Base-by-base conservation (phyloP, 2,888 invertebrate species). In the Elysia crispata region DNA sequence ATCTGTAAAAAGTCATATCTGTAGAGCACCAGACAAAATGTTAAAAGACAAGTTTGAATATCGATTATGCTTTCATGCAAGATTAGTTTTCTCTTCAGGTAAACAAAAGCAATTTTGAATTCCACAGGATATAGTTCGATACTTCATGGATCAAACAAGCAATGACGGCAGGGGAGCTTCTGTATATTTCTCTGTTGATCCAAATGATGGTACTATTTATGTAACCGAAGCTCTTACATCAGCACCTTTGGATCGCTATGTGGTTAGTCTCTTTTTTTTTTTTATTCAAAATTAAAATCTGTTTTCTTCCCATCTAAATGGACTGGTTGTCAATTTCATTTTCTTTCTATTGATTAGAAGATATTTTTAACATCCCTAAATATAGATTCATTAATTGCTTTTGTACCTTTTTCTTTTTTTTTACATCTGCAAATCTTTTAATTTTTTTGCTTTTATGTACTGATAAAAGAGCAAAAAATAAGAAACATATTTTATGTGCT, bases 71-170 rank as follows among this genome's bases (percentile, higher is more conserved):
- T 20, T 28, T 31, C 11, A 6, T 3, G 3, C 3, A 41, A 3
- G 11, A 6, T 41, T 41, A 6, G 3, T 41, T 41, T 41, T 41
- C 5, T 41, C 41, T 41, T 41, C 5, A 3, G 41, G 11, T 41
- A 6, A 41, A 41, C 41, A 41, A 11, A 41, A 41, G 3, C 41
- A 6, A 6, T 60, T 5, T 60, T 20, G 20, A 8, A 23, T 60
- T 20, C 23, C 23, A 3, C 80, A 86, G 86, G 76, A 83, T 57
- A 54, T 25, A n/a, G 79, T 85, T 54, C 81, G 72, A 41, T 85
- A 82, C 67, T 60, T 23, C 54, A 83, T 85, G 15, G 75, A 57
- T 25, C 70, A 13, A 23, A n/a, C 70, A 50, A 73, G 54, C 8
- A 57, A 69, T 28, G 11, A 41, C 11, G 77, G 80, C 0, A 25